Conservation (phyloP, 2,888 invertebrate species). For the Ligdia adustata region DNA sequence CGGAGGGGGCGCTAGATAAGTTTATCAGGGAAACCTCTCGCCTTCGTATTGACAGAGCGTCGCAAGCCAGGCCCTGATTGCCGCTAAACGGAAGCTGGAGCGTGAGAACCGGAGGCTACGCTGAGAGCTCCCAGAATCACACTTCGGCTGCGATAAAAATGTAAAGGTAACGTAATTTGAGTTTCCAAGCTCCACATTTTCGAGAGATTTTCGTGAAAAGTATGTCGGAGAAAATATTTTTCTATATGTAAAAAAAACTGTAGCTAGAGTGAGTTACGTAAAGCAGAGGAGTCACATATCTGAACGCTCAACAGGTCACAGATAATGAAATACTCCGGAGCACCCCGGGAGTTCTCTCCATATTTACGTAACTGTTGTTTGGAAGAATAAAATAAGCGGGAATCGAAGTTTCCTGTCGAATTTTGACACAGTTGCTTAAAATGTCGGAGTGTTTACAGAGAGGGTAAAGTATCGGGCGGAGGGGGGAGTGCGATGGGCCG, state of each 20-base stretch:
- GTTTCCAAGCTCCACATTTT: constrained; percentile 16
- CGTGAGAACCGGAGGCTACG: constrained; percentile 67
- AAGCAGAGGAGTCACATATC: constrained; percentile 71
- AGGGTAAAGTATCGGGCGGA: constrained; percentile 44
- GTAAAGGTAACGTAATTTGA: constrained; percentile 35
- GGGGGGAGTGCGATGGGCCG: constrained; percentile 54
- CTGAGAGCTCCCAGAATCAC: constrained; percentile 59
- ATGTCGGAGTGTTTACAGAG: constrained; percentile 67
- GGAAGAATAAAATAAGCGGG: constrained; percentile 66
- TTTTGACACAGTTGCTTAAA: constrained; percentile 66
- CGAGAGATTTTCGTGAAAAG: constrained; percentile 18
- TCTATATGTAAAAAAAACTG: constrained; percentile 47
- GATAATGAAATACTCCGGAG: constrained; percentile 75
- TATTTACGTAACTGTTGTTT: constrained; percentile 75
- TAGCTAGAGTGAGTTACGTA: constrained; percentile 52
- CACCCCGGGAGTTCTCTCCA: constrained; percentile 68
- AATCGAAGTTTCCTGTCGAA: constrained; percentile 62
- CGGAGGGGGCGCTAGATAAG: constrained; percentile 68
- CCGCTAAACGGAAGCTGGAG: constrained; percentile 75
- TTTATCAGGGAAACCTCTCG: constrained; percentile 82
- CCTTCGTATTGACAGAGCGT: constrained; percentile 81
- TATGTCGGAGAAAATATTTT: constrained; percentile 31
- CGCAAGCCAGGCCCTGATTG: constrained; percentile 78
- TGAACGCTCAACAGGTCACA: constrained; percentile 78
- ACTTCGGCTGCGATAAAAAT: constrained; percentile 62